Base-by-base conservation (phyloP, 1,140 invertebrate genomes). In the Drosophila aff. region DNA sequence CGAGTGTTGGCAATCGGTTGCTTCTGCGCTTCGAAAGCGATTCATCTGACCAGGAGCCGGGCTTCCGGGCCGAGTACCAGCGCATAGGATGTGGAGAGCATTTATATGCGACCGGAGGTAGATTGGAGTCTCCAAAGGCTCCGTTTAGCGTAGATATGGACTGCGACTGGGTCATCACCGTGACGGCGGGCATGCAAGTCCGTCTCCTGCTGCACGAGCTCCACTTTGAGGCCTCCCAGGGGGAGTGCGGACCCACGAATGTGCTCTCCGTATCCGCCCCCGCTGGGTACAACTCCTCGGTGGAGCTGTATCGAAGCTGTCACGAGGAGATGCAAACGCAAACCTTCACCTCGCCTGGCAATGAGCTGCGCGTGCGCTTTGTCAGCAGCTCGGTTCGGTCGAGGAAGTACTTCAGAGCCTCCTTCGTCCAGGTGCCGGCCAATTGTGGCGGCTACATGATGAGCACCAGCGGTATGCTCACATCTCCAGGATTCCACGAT, bases 401-500 rank as follows among this genome's bases (percentile, higher is more conserved):
- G 95, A 92, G 87, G 92, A 76, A 94, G 96, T 53, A 82, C 80
- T 47, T 97, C 94, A 95, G 94, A 95, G 82, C 76, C 44, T 55
- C 21, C n/a, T 92, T 81, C 40, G 53, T n/a, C 13, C 49, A 68
- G 11, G 38, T 67, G 16, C 60, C 62, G 2, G 79, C 82, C 8
- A 58, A 95, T 92, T 98, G 97, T 93, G 97, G 97, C 21, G 97
- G 97, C 11, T 94, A 79, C 38, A 76, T 98, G 36, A 95, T 13
- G 5, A 93, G 94, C 10, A 93, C 91, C 13, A 89, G 74, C n/a
- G 97, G 97, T 0, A 93, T 95, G 1, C 96, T 98, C 77, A 94
- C 94, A 26, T 97, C 97, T 6, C 97, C 97, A 13, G 96, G 96
- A 80, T 98, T 97, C 93, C 97, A 97, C 18, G 93, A 96, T 38